phyloP scores from a whole-genome alignment of 2,113 vertebrate genomes.

The Etheostoma cragini region DNA sequence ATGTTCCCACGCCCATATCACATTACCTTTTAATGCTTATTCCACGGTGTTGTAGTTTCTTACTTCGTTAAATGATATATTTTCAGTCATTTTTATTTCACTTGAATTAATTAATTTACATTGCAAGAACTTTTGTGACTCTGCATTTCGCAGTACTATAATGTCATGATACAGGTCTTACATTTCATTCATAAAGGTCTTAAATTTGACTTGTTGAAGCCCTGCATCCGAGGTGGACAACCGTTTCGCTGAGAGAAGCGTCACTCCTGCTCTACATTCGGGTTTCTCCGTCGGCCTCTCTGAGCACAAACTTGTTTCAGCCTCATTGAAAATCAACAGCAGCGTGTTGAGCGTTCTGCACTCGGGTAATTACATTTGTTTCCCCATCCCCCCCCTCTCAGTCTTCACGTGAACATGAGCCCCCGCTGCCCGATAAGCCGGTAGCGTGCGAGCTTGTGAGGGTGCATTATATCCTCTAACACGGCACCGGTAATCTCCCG shows the following conservation, averaged over 20 bases:
- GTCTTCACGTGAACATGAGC: slow-evolving; percentile 48
- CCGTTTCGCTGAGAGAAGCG: neutral
- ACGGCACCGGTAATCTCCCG: neutral
- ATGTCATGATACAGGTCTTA: too few relatives aligned
- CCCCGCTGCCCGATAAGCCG: slow-evolving; percentile 7
- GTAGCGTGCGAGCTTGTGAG: slow-evolving; percentile 9
- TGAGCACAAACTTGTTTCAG: slow-evolving; percentile 21
- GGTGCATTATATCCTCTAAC: slow-evolving; percentile 6
- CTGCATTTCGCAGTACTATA: too few relatives aligned
- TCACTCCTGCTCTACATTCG: neutral
- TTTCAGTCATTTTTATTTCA: too few relatives aligned
- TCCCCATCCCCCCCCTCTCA: neutral
- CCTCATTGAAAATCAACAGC: slow-evolving; percentile 48
- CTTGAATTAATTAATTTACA: too few relatives aligned
- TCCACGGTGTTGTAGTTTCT: too few relatives aligned
- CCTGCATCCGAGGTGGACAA: neutral
- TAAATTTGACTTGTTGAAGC: too few relatives aligned
- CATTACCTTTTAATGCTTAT: too few relatives aligned
- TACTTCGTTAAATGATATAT: too few relatives aligned
- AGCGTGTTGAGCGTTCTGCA: slow-evolving; percentile 42
- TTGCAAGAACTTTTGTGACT: too few relatives aligned
- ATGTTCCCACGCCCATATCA: too few relatives aligned
- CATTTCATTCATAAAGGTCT: too few relatives aligned
- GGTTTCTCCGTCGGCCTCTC: slow-evolving; percentile 9
- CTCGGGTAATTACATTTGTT: slow-evolving; percentile 52